Base-by-base conservation (phyloP, 2,888 invertebrate species). In the Pandemis heparana region DNA sequence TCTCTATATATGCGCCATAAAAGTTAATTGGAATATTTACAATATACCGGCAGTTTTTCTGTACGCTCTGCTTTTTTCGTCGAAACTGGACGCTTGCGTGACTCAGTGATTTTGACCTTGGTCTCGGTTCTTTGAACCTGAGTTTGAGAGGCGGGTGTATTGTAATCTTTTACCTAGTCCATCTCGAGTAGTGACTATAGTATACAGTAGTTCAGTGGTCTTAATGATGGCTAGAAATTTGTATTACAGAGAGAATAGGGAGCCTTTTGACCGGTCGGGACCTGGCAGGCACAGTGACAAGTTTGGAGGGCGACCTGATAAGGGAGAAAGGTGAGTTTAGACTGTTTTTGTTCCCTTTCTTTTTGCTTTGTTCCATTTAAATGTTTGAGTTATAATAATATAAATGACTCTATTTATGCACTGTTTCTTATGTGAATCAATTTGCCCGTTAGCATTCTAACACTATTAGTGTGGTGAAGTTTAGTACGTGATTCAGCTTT, bases 231-330 rank as follows among this genome's bases (percentile, higher is more conserved):
- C 76, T 71, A 76, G 65, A 51, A 71, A 62, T 76, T 77, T 76
- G 56, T 76, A 80, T 70, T 70, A 66, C 87, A 94, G 93, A 80
- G 94, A 94, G 41, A 88, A 86, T 75, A 88, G 86, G 75, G 92
- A 92, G 38, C 80, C 84, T 53, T 94, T 94, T 74, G 93, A 94
- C 18, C 85, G 94, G 62, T 86, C 92, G 6, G 93, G 86, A 1
- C 88, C 91, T 39, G 92, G 90, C 1, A 82, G 94, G 18, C 89
- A 90, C 74, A 92, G 92, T 76, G 94, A 93, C 38, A 94, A 92
- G 79, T 92, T 86, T 79, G 85, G 84, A 68, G 87, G 88, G 14
- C 85, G 81, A 70, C 81, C 80, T 0, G 85, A 86, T n/a, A 77
- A 82, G 76, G 85, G 84, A 38, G 89, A 90, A 9, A 83, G 89